Evolutionary conservation across 2,888 invertebrate genomes (phyloP).

Genomic region (Schizaphis graminum): DNA sequence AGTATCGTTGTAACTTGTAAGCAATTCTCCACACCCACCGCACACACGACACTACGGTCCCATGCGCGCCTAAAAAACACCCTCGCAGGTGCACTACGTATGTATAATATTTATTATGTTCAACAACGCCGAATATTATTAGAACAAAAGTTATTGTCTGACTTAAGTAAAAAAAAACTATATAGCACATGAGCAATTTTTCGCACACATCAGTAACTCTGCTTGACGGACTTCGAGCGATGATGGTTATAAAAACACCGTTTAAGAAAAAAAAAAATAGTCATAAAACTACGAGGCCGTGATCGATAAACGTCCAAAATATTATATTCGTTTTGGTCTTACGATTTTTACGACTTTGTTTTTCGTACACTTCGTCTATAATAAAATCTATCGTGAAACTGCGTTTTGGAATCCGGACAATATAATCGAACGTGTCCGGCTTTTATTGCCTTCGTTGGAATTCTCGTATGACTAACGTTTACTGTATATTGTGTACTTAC

Average conservation of each 20-base stretch:
- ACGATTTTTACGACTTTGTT: not conserved
- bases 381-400: not conserved
- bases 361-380: not conserved
- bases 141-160: constrained; percentile 13
- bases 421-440: not conserved
- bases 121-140: not conserved
- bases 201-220: not conserved
- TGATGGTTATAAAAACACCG: not conserved
- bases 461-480: not conserved
- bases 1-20: not conserved
- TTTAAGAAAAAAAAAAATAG: not conserved
- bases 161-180: not conserved
- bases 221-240: not conserved
- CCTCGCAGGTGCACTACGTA: constrained; percentile 29
- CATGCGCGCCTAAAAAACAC: not conserved
- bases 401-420: not conserved
- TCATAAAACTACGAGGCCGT: not conserved
- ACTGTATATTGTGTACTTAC: not conserved
- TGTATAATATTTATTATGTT: not conserved
- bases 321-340: not conserved
- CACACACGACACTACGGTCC: too few species aligned
- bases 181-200: not conserved
- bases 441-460: not conserved
- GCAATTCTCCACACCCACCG: constrained; percentile 16
- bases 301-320: constrained; percentile 9